Percentiles rank a stretch among this genome's conserved stretches.
Conservation (phyloP, 2,888 invertebrate species). For the Mechanitis mazaeus region DNA sequence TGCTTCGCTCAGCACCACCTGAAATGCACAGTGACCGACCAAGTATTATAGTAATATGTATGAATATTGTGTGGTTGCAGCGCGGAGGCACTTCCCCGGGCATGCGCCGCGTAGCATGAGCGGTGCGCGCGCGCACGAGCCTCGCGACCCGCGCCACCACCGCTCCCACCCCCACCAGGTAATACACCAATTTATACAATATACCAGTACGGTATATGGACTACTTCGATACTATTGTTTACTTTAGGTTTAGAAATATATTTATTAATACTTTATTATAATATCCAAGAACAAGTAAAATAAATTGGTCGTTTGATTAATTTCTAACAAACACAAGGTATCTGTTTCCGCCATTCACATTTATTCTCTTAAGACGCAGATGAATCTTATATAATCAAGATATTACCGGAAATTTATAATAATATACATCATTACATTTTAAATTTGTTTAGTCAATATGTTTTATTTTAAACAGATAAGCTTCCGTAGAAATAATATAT, state of each 20-base stretch:
- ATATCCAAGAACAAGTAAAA: conserved; percentile 23
- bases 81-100: conserved; percentile 53
- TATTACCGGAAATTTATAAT: background rate
- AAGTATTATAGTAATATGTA: no score
- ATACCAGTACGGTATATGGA: no score
- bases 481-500: no score
- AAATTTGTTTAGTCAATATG: no score
- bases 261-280: no score
- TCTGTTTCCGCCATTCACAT: conserved; percentile 38
- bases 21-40: no score
- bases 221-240: no score
- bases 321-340: conserved; percentile 31
- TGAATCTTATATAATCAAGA: conserved; percentile 10
- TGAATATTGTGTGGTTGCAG: conserved; percentile 33
- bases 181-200: conserved; percentile 24
- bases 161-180: conserved; percentile 57
- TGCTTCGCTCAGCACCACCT: no score
- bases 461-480: no score
- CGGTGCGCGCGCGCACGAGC: conserved; percentile 70
- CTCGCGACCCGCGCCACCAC: conserved; percentile 67
- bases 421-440: no score
- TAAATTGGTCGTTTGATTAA: conserved; percentile 26
- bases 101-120: conserved; percentile 71
- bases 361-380: conserved; percentile 17
- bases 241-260: no score